phyloP scores from a whole-genome alignment of 2,113 vertebrate species.

The Thermophis baileyi region DNA sequence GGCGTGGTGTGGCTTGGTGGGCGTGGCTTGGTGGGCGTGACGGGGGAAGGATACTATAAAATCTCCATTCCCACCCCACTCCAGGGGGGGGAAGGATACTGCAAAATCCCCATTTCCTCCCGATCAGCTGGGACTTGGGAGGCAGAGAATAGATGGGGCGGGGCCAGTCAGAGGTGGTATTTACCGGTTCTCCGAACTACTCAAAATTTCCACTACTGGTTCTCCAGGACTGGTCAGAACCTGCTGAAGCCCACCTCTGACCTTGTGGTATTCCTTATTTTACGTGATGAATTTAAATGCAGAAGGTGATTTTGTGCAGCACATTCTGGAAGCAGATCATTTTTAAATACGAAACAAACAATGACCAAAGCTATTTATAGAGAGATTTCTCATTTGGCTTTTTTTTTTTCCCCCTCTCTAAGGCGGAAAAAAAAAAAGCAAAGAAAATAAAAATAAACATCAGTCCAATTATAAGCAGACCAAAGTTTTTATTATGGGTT shows the following conservation, averaged over 20 bases:
- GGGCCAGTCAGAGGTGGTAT: not conserved
- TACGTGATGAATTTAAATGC: constrained; percentile 66
- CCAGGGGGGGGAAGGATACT: no score
- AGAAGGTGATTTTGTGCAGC: constrained; percentile 71
- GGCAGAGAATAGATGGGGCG: no score
- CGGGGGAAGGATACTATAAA: no score
- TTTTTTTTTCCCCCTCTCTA: constrained; percentile 34
- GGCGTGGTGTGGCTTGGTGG: no score
- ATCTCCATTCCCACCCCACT: no score
- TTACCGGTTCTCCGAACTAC: no score
- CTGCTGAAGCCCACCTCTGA: not conserved
- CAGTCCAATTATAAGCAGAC: constrained; percentile 66
- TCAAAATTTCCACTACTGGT: no score
- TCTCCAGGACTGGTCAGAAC: no score
- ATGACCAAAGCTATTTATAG: constrained; percentile 62
- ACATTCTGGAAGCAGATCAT: constrained; percentile 62
- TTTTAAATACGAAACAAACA: constrained; percentile 43
- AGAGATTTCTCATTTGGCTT: constrained; percentile 61
- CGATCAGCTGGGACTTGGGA: no score
- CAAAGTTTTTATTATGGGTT: constrained; percentile 67
- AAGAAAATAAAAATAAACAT: constrained; percentile 67
- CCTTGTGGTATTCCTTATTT: constrained; percentile 65
- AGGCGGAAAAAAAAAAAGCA: not conserved
- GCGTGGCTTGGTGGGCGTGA: no score
- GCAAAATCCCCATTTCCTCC: no score